phyloP scores from a whole-genome alignment of 2,888 invertebrate genomes.

The Gandaritis pyraliata region DNA sequence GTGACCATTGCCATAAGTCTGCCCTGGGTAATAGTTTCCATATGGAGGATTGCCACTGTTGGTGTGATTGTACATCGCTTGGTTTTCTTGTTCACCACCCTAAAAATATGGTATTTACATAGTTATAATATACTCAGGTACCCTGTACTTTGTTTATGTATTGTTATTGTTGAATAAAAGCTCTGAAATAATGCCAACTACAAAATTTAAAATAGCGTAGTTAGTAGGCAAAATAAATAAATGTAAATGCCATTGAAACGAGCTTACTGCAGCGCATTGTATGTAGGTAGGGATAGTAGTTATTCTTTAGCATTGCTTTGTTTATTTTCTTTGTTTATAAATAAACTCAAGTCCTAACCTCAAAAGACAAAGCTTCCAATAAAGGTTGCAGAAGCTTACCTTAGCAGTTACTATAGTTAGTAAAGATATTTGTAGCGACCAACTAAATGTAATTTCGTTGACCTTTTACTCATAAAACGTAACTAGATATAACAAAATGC shows the following conservation, averaged over 20 bases:
- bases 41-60: slow-evolving; percentile 72
- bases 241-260: too few species aligned
- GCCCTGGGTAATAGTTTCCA: slow-evolving; percentile 79
- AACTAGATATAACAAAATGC: neutral
- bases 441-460: slow-evolving; percentile 1
- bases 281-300: too few species aligned
- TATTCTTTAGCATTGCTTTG: slow-evolving; percentile 7
- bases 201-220: too few species aligned
- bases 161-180: too few species aligned
- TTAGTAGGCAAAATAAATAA: too few species aligned
- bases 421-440: neutral
- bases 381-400: slow-evolving; percentile 10
- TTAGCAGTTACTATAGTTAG: slow-evolving; percentile 1
- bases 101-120: slow-evolving; percentile 44
- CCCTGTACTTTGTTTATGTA: too few species aligned
- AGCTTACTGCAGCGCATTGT: too few species aligned
- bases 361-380: slow-evolving; percentile 39
- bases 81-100: slow-evolving; percentile 79
- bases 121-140: neutral
- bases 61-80: slow-evolving; percentile 75
- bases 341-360: slow-evolving; percentile 44
- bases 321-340: slow-evolving; percentile 35
- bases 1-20: slow-evolving; percentile 77
- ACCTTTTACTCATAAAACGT: neutral
- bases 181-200: too few species aligned